Conservation (phyloP, 2,888 invertebrate genomes). For the Melipona beecheii region DNA sequence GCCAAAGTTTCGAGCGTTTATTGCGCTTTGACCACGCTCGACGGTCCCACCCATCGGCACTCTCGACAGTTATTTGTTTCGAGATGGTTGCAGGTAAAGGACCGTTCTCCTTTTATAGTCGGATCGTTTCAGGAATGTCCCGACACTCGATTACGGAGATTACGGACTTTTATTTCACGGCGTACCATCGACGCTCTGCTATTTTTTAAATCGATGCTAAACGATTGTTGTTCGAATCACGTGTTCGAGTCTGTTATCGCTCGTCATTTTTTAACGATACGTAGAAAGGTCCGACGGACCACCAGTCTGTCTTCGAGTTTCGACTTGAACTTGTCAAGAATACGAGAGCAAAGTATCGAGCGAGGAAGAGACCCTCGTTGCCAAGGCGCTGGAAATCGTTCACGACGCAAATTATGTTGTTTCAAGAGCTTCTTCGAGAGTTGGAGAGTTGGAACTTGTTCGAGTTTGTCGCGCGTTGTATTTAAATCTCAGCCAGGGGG, state of each 20-base stretch:
- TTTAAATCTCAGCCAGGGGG: neutral
- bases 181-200: neutral
- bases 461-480: too few species aligned
- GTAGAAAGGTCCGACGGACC: neutral
- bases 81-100: slow-evolving; percentile 22
- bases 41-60: slow-evolving; percentile 60
- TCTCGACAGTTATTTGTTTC: slow-evolving; percentile 73
- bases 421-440: neutral
- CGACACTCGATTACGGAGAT: slow-evolving; percentile 29
- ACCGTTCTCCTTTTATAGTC: slow-evolving; percentile 35
- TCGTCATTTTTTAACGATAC: neutral
- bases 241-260: too few species aligned
- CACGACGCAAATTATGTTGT: neutral
- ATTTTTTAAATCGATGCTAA: neutral
- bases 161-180: slow-evolving; percentile 26
- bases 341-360: neutral
- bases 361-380: neutral
- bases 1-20: slow-evolving; percentile 71
- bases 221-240: neutral
- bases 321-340: neutral
- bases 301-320: neutral
- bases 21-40: slow-evolving; percentile 70
- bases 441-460: too few species aligned
- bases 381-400: neutral
- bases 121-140: slow-evolving; percentile 45